Base-by-base conservation (phyloP, 2,113 vertebrate species). In the Alosa alosa region DNA sequence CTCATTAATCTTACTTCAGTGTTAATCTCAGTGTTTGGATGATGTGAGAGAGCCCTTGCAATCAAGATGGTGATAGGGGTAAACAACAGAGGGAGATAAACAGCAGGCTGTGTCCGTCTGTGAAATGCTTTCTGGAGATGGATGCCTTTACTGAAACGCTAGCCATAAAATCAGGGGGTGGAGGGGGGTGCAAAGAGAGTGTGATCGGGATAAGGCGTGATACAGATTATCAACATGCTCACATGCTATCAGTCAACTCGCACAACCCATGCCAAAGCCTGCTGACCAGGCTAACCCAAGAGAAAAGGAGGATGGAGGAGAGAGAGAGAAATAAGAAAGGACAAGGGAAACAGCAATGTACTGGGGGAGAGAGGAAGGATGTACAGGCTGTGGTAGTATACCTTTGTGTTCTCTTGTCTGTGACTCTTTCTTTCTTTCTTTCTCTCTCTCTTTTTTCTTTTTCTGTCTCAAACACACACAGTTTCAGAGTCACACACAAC, bases 401-500 rank as follows among this genome's bases (percentile, higher is more conserved):
- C 9, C 25, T 72, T 72, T 72, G 22, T 8, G n/a, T 25, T 72
- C 64, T 11, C 64, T 78, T 75, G 7, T 4, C 60, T n/a, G 25
- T 3, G 4, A 25, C n/a, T 36, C 10, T 78, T 31, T 78, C 11
- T 17, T 4, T 78, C 25, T 78, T 10, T 72, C 31, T 36, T 3
- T 68, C 9, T 78, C 31, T 39, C 31, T 39, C 72, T 39, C 9
- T 36, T 10, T 9, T 25, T 2, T 83, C 20, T 60, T 57, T 57
- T 36, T 20, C 25, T 83, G 13, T 41, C 8, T 57, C n/a, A 11
- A 45, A 83, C 45, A 50, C 57, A 81, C 85, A 86, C 84, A 85
- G 46, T 78, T 81, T 84, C 82, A 17, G 72, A 78, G 72, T 78
- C 31, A 88, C 82, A 88, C 82, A 87, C 83, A 36, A 81, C 84